A percentile compares a stretch with the other conserved stretches of the same genome.
Evolutionary conservation across 1,140 invertebrate genomes (phyloP).

Genomic region (Caenorhabditis latens): DNA sequence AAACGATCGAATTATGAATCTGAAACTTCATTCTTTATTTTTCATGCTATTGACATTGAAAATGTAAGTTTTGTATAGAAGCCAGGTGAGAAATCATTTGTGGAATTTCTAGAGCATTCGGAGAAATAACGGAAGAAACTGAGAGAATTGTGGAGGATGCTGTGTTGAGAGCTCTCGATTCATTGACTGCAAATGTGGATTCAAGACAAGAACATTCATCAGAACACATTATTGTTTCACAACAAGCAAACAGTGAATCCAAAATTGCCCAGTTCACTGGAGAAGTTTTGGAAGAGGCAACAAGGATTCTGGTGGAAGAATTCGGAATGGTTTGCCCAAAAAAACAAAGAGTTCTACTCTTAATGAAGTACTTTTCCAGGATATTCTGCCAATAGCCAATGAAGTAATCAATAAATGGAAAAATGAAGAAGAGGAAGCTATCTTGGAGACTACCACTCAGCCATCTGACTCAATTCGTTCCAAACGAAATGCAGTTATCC

Average conservation of each 20-base stretch:
- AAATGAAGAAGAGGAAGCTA: neutral
- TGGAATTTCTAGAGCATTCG: neutral
- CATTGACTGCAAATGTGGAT: neutral
- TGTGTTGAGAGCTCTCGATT: conserved; percentile 17
- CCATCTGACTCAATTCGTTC: neutral
- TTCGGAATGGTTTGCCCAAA: neutral
- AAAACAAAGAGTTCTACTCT: too few relatives aligned
- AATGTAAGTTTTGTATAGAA: neutral
- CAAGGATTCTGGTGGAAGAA: conserved; percentile 28
- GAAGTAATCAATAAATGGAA: conserved; percentile 28
- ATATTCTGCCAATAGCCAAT: neutral
- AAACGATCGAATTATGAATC: neutral
- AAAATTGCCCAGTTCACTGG: conserved; percentile 43
- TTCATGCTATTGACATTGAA: neutral
- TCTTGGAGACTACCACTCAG: neutral
- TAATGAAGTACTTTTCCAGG: neutral
- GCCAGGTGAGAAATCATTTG: too few relatives aligned
- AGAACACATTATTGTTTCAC: conserved; percentile 15
- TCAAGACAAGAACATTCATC: neutral
- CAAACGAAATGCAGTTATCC: neutral
- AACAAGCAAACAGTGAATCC: conserved; percentile 20
- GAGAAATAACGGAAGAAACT: neutral
- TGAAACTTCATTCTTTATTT: neutral
- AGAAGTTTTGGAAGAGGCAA: conserved; percentile 38
- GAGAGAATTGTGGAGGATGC: conserved; percentile 38